A percentile compares a stretch with the other conserved stretches of the same genome.
phyloP scores from a whole-genome alignment of 2,113 vertebrate genomes.

The Calidris pugnax region DNA sequence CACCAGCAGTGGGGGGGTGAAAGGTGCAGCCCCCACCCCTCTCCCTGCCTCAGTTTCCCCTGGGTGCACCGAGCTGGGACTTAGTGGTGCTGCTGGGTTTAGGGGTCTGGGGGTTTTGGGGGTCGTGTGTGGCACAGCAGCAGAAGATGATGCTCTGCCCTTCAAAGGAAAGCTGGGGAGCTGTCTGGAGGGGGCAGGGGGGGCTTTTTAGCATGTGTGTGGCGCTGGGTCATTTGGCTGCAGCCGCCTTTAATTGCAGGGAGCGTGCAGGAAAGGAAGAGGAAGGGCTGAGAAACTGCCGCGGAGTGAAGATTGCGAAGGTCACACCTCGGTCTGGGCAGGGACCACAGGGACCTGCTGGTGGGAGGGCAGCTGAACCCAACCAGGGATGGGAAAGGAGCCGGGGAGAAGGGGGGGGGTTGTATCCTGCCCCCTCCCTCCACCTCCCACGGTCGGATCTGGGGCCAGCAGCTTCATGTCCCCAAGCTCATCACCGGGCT shows the following conservation, averaged over 20 bases:
- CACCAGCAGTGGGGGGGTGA: not conserved
- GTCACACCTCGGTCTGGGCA: not conserved
- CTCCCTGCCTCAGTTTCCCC: not conserved
- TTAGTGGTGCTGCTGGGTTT: accelerated
- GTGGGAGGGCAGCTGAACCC: not conserved
- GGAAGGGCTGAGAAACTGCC: not conserved
- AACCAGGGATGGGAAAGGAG: not conserved
- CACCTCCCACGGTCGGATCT: not conserved
- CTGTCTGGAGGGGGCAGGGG: not conserved
- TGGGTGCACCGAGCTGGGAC: accelerated
- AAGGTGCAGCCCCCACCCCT: not conserved
- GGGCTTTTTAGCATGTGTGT: not conserved
- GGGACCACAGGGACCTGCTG: not conserved
- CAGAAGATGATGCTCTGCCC: not conserved
- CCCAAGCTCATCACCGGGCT: not conserved
- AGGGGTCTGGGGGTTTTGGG: not conserved
- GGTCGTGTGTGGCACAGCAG: accelerated
- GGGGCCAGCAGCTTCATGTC: not conserved
- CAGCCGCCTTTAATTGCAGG: not conserved
- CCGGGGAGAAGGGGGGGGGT: not conserved
- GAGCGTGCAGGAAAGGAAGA: not conserved
- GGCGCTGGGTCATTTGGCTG: not conserved
- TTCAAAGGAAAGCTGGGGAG: not conserved
- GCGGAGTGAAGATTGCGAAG: not conserved
- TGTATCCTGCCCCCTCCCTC: not conserved